Evolutionary conservation across 2,888 invertebrate genomes (phyloP), one percentile per base, ranked within the genome.

Genomic region (Phytoseiulus persimilis): DNA sequence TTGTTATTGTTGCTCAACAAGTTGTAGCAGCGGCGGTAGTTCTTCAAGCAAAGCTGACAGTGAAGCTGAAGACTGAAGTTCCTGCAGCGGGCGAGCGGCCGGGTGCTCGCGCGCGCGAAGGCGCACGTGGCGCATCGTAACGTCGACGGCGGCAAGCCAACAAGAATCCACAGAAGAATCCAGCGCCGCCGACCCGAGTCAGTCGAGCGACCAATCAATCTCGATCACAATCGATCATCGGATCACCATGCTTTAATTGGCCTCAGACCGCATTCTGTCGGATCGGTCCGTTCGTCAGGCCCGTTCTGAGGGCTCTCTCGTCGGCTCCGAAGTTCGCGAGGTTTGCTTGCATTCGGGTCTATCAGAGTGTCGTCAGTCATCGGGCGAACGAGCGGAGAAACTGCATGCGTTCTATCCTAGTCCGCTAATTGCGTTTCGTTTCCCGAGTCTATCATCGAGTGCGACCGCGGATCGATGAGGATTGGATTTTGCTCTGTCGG

Each of bases 181-280:
- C 5, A 39, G 39, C 65, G 5, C 65, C 65, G 65, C 65, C 65
- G 65, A 65, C 18, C 65, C 65, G 28, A 65, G 65, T 65, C 65
- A 65, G 65, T 65, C 65, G 65, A 18, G 28, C 65, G 65, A 65
- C 65, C 65, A 65, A 65, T 65, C 65, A 65, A 65, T 65, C 65
- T 65, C 65, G 65, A 65, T 65, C 65, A 65, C 65, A 65, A 65
- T 65, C 65, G 65, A 65, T 65, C 65, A 65, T 65, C 65, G 65
- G 65, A 65, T 65, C 65, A 65, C 65, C 65, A 65, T 65, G 65
- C 65, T 65, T 65, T 65, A 65, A 65, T 65, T 65, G 65, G 65
- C 65, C 65, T 65, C 65, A 65, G 65, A 65, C 65, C 65, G 65
- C 65, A 65, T 65, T 65, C 65, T 65, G 65, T 65, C 65, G 65